Evolutionary conservation across 2,888 invertebrate genomes (phyloP).

Genomic region (Caenorhabditis drosophilae): DNA sequence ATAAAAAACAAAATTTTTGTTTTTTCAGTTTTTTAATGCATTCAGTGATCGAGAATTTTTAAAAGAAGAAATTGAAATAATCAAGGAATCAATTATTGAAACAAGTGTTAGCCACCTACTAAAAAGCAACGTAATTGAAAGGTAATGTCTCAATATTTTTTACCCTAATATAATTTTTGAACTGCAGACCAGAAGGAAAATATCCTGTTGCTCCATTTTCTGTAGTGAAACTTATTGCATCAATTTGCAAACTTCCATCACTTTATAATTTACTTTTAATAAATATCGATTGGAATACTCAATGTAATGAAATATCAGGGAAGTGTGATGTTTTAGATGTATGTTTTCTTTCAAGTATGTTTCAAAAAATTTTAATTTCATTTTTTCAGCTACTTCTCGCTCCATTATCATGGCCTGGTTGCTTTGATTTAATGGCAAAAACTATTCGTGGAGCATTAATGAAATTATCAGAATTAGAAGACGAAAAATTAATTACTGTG

Average conservation of each 20-base stretch:
- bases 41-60: conserved; percentile 36
- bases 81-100: conserved; percentile 16
- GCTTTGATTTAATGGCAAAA: conserved; percentile 28
- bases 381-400: conserved; percentile 38
- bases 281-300: conserved; percentile 19
- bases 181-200: conserved; percentile 11
- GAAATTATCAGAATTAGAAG: conserved; percentile 46
- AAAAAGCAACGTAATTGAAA: conserved; percentile 17
- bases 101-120: conserved; percentile 12
- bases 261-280: conserved; percentile 26
- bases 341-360: not conserved
- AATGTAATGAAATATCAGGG: conserved; percentile 6
- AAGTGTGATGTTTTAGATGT: conserved; percentile 26
- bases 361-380: too few species aligned
- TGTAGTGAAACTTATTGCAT: conserved; percentile 24
- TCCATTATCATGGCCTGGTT: conserved; percentile 39
- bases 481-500: conserved; percentile 34
- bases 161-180: not conserved
- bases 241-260: conserved; percentile 22
- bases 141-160: not conserved
- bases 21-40: conserved; percentile 45
- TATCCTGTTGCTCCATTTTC: conserved; percentile 33
- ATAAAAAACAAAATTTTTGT: too few species aligned
- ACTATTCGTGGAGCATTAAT: conserved; percentile 39
- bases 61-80: conserved; percentile 13